Conservation (phyloP, 1,140 invertebrate genomes). For the Drosophila santomea region DNA sequence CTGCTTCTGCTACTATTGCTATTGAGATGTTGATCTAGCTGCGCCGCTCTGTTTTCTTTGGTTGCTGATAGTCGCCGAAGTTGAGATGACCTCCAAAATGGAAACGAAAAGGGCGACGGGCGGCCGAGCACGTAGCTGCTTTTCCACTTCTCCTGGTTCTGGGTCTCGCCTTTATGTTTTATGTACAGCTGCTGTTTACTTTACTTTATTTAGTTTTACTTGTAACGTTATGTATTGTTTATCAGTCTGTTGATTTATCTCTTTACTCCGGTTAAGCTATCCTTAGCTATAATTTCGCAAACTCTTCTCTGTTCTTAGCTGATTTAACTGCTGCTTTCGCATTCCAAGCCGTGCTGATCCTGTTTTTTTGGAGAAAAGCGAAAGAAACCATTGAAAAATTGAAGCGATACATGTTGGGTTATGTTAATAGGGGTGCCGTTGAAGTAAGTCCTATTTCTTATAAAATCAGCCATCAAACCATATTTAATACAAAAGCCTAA, state of each 20-base stretch:
- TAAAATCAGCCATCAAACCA: neutral
- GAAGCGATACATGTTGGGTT: neutral
- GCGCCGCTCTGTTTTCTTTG: conserved; percentile 38
- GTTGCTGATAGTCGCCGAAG: conserved; percentile 31
- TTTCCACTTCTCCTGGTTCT: conserved; percentile 44
- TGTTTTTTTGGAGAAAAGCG: conserved; percentile 31
- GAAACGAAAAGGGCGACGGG: conserved; percentile 43
- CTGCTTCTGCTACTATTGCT: conserved; percentile 42
- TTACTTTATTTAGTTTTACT: conserved; percentile 75
- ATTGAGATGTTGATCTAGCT: conserved; percentile 27
- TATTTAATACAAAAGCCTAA: no score
- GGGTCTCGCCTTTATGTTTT: conserved; percentile 65
- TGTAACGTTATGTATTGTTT: conserved; percentile 81
- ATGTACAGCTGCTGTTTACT: conserved; percentile 76
- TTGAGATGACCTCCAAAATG: conserved; percentile 31
- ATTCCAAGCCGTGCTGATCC: conserved; percentile 70
- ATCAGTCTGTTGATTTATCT: conserved; percentile 85
- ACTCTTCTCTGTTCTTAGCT: conserved; percentile 55
- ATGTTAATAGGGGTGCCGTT: no score
- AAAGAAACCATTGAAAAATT: conserved; percentile 28
- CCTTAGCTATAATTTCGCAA: conserved; percentile 73
- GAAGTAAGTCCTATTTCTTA: no score
- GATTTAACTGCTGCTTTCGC: conserved; percentile 43
- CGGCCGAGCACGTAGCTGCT: conserved; percentile 54
- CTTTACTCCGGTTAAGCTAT: conserved; percentile 68